phyloP scores from a whole-genome alignment of 1,140 invertebrate species.

The Mycetomoellerius zeteki region DNA sequence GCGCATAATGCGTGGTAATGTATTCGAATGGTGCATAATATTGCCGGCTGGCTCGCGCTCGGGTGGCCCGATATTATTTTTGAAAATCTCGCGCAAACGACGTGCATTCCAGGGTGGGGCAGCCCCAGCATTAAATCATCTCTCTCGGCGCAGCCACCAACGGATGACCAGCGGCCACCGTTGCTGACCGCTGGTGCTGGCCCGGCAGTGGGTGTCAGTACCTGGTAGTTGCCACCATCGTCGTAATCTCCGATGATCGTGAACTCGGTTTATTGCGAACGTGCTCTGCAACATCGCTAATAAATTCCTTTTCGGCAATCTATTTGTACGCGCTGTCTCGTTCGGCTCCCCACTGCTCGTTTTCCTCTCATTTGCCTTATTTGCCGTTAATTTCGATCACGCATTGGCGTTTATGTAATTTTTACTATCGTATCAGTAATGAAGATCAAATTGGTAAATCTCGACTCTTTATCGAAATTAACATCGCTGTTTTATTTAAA shows the following conservation, averaged over 20 bases:
- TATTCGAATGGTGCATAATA: conserved; percentile 65
- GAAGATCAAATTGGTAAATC: background rate
- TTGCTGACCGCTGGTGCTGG: conserved; percentile 14
- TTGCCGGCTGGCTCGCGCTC: conserved; percentile 59
- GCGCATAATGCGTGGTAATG: conserved; percentile 42
- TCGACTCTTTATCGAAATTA: conserved; percentile 9
- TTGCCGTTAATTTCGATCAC: conserved; percentile 16
- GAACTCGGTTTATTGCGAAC: conserved; percentile 85
- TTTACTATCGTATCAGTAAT: conserved; percentile 26
- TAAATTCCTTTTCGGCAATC: conserved; percentile 84
- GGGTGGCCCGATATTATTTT: conserved; percentile 82
- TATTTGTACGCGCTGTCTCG: conserved; percentile 78
- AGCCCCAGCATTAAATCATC: conserved; percentile 76
- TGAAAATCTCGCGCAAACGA: conserved; percentile 85
- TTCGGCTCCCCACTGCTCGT: background rate
- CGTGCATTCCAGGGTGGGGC: conserved; percentile 86
- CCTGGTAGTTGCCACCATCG: conserved; percentile 82
- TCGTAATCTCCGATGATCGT: conserved; percentile 82
- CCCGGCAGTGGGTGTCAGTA: conserved; percentile 73
- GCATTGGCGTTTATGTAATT: conserved; percentile 61
- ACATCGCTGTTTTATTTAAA: background rate
- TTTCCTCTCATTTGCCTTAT: conserved; percentile 42
- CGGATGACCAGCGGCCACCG: conserved; percentile 68
- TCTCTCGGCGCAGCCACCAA: conserved; percentile 59
- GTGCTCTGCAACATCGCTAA: conserved; percentile 82